Evolutionary conservation across 2,888 invertebrate genomes (phyloP).

Genomic region (Pollenia amentaria): DNA sequence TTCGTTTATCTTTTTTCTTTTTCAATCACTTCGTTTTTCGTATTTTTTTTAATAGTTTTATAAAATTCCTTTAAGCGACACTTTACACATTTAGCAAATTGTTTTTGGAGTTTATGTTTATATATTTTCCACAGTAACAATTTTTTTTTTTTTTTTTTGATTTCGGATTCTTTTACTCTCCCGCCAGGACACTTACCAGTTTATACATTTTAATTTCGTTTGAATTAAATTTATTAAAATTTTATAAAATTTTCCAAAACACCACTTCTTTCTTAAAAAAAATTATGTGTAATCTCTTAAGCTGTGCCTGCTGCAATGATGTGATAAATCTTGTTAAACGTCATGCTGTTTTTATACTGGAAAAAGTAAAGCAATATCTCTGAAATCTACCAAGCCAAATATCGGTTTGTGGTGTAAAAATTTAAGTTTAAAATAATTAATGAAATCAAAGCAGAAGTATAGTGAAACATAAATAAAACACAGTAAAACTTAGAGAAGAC

Average conservation of each 20-base stretch:
- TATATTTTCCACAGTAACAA: not conserved
- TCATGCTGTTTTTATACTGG: conserved; percentile 75
- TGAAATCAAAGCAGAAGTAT: conserved; percentile 11
- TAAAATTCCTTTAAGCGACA: too few relatives aligned
- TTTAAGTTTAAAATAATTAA: conserved; percentile 54
- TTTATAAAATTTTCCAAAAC: not conserved
- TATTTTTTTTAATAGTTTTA: too few relatives aligned
- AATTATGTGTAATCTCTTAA: conserved; percentile 45
- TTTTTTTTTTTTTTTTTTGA: conserved; percentile 10
- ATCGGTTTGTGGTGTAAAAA: conserved; percentile 31
- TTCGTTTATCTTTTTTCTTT: too few relatives aligned
- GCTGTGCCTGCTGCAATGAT: conserved; percentile 66
- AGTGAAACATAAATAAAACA: conserved; percentile 13
- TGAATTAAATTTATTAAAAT: not conserved
- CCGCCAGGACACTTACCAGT: conserved; percentile 75
- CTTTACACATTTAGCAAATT: too few relatives aligned
- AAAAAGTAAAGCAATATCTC: conserved; percentile 54
- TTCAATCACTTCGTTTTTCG: too few relatives aligned
- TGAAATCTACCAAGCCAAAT: conserved; percentile 27
- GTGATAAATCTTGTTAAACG: conserved; percentile 72
- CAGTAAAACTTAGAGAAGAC: conserved; percentile 11
- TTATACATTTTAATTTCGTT: conserved; percentile 75
- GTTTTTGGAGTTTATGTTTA: too few relatives aligned
- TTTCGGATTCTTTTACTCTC: not conserved
- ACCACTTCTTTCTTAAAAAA: conserved; percentile 22